Base-by-base conservation (phyloP, 92 coral and sea anemone species). In the Palythoa heliodiscus region DNA sequence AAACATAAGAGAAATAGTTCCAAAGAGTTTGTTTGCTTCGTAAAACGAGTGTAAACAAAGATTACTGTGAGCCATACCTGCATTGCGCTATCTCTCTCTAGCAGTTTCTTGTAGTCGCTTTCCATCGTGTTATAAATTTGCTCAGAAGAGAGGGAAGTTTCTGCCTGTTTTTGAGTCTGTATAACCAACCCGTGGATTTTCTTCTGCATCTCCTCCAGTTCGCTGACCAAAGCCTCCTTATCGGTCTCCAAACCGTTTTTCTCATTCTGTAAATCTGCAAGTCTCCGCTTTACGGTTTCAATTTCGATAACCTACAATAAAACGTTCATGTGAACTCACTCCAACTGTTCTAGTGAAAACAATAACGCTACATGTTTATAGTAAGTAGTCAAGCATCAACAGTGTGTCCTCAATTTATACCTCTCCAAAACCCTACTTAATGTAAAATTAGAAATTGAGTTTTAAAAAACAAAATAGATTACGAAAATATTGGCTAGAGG, bases 81-180 rank as follows among this genome's bases (percentile, higher is more conserved):
- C 61, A 94, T 89, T 57, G 93, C 91, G 16, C 89, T 87, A 29
- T 92, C 95, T 43, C 92, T 87, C 22, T 90, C 98, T 37, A 92
- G 95, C 48, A 94, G 95, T 72, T 87, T 94, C 89, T 90, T 92
- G 83, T 87, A 90, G 54, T 94, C 98, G n/a, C 95, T 87, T 67
- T 94, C 95, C 86, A 94, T 94, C 7, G 93, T 92, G 53, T 93
- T 84, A 84, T 92, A 94, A 77, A 94, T 94, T 71, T 92, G 95
- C 71, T 90, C 98, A 5, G 98, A 92, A 8, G 98, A 90, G 8
- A 94, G 95, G 37, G 93, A 94, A 11, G 89, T 85, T 22, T 89
- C 95, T n/a, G 89, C 87, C 40, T 93, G 92, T 60, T 90, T 88
- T 83, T 94, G 95, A 17, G 90, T 94, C 83, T 94, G 92, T 17